Evolutionary conservation across 2,113 vertebrate genomes (phyloP).

Genomic region (Actinemys pallida): DNA sequence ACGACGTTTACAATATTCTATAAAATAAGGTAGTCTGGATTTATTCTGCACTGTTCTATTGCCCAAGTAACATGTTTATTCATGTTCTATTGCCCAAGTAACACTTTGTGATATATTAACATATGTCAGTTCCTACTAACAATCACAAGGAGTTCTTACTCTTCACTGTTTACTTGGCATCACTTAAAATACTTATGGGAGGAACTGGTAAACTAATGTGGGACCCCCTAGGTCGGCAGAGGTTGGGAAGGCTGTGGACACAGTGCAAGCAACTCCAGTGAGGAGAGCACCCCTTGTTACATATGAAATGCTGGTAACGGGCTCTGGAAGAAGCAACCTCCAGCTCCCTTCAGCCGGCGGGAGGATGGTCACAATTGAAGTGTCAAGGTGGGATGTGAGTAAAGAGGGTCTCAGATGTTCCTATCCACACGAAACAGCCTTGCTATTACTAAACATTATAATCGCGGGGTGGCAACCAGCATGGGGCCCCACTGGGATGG

Average conservation of each 20-base stretch:
- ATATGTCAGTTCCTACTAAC: background rate
- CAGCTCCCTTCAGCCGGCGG: background rate
- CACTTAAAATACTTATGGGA: background rate
- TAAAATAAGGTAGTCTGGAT: background rate
- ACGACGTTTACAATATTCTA: background rate
- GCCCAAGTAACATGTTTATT: background rate
- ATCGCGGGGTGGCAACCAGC: background rate
- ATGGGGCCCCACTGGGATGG: background rate
- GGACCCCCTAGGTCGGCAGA: background rate
- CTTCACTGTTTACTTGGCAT: background rate
- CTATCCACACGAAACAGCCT: background rate
- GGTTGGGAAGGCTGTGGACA: background rate
- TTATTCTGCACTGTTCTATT: background rate
- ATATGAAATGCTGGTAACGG: background rate
- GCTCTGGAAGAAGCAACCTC: background rate
- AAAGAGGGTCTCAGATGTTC: background rate
- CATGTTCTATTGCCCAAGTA: background rate
- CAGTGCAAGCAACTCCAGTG: background rate
- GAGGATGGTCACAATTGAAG: background rate
- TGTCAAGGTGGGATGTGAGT: background rate
- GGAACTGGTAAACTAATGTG: background rate
- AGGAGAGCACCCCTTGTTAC: background rate
- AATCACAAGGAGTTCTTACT: background rate
- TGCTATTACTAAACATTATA: background rate
- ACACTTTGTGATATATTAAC: background rate